phyloP scores from a whole-genome alignment of 2,113 vertebrate species.

The Oxyura jamaicensis region DNA sequence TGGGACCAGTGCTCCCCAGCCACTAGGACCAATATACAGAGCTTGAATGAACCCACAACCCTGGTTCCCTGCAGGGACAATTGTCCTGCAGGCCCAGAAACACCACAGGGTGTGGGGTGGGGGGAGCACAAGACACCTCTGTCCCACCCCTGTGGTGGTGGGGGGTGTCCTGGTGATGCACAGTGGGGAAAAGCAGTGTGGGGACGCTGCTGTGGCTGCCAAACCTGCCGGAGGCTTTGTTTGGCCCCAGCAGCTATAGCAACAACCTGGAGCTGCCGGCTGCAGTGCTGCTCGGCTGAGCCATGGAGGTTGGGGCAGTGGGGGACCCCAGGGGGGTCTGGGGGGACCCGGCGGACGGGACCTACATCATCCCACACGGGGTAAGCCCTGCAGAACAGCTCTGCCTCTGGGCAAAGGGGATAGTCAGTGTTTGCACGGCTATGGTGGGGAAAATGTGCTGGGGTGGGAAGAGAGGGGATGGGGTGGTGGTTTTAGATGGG shows the following conservation, averaged over 20 bases:
- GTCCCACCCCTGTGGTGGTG: background rate
- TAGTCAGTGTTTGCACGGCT: background rate
- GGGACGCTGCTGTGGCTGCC: background rate
- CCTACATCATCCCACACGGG: fast-evolving
- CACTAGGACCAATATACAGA: background rate
- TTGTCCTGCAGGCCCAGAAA: background rate
- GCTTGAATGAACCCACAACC: background rate
- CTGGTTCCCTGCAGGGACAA: no score
- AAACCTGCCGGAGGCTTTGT: background rate
- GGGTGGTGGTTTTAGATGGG: fast-evolving
- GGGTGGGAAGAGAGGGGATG: background rate
- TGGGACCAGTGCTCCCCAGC: background rate
- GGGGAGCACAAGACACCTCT: background rate
- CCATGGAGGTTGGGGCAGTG: background rate
- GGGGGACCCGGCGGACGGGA: background rate
- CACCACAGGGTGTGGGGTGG: no score
- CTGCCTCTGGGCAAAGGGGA: background rate
- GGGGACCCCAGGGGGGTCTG: background rate
- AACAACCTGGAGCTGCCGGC: background rate
- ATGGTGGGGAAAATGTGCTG: background rate
- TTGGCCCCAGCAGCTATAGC: slow-evolving; percentile 19
- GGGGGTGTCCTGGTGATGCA: background rate
- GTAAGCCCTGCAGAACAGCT: background rate
- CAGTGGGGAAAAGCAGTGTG: background rate
- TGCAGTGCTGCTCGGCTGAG: background rate